Evolutionary conservation across 2,888 invertebrate species (phyloP).

Genomic region (Halictus quadricinctus): DNA sequence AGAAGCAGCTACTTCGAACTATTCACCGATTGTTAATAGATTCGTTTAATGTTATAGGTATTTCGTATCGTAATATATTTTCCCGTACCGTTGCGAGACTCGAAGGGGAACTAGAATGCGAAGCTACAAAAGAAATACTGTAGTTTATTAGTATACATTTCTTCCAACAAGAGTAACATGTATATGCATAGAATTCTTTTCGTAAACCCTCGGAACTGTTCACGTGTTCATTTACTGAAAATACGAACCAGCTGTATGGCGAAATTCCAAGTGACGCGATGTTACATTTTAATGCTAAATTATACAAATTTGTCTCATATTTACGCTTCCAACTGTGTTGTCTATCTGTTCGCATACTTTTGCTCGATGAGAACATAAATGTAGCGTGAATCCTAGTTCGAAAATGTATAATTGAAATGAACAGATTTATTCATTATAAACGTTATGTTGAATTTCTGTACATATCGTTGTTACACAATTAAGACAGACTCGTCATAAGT

Average conservation of each 20-base stretch:
- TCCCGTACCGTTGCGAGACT: neutral
- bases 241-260: neutral
- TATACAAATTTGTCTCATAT: neutral
- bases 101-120: neutral
- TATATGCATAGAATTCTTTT: slow-evolving; percentile 41
- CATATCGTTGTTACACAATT: neutral
- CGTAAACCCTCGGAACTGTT: slow-evolving; percentile 20
- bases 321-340: neutral
- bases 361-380: slow-evolving; percentile 19
- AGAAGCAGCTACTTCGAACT: neutral
- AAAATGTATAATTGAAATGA: slow-evolving; percentile 18
- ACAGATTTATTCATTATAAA: slow-evolving; percentile 34
- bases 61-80: neutral
- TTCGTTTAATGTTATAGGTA: slow-evolving; percentile 4
- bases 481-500: neutral
- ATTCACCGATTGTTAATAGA: slow-evolving; percentile 20
- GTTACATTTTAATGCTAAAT: slow-evolving; percentile 24
- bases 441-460: neutral
- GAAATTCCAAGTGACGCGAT: neutral
- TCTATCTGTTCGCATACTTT: neutral
- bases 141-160: slow-evolving; percentile 29
- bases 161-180: slow-evolving; percentile 28
- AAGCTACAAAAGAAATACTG: neutral
- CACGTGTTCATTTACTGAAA: slow-evolving; percentile 26
- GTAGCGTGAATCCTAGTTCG: slow-evolving; percentile 26